phyloP scores from a whole-genome alignment of 2,797 vertebrate genomes.

The Chrysocyon brachyurus region DNA sequence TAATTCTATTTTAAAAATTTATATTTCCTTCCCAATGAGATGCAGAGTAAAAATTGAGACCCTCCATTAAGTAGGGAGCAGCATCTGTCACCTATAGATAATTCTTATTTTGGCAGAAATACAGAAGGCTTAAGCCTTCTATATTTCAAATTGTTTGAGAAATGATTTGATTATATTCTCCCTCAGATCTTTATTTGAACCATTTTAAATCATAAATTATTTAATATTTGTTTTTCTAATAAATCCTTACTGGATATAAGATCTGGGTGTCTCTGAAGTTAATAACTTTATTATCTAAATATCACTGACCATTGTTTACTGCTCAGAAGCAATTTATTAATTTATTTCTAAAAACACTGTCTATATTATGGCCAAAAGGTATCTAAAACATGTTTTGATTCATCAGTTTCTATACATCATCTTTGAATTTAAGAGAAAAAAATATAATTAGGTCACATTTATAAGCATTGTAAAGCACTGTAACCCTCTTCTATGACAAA shows the following conservation, averaged over 20 bases:
- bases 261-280: background rate
- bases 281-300: conserved; percentile 22
- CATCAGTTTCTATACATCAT: background rate
- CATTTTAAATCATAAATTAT: background rate
- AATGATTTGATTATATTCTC: conserved; percentile 8
- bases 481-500: background rate
- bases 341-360: conserved; percentile 51
- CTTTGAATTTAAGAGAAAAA: conserved; percentile 17
- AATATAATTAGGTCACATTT: background rate
- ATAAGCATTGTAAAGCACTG: background rate
- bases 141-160: conserved; percentile 56
- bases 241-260: conserved; percentile 40
- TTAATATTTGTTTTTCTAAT: conserved; percentile 29
- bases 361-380: background rate
- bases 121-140: conserved; percentile 67
- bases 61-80: conserved; percentile 72
- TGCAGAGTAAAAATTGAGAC: conserved; percentile 77
- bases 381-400: background rate
- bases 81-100: conserved; percentile 77
- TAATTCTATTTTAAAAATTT: conserved; percentile 74
- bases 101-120: conserved; percentile 68
- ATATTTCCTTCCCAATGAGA: conserved; percentile 75
- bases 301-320: background rate
- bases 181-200: conserved; percentile 59
- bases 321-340: conserved; percentile 2